Evolutionary conservation across 1,140 invertebrate species (phyloP).

Genomic region (Apis dorsata): DNA sequence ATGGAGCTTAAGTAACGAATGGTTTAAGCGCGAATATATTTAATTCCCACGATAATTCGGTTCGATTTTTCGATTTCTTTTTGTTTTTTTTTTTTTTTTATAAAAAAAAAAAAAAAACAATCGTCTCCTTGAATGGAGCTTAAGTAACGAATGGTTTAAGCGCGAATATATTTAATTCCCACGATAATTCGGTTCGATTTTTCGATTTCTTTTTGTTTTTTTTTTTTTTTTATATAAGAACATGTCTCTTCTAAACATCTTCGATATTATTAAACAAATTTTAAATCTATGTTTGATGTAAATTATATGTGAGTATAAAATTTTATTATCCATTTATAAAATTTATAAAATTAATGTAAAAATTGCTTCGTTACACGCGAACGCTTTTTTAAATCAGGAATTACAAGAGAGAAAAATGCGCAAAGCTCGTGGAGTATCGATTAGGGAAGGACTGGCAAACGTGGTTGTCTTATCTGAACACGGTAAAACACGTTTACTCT

Average conservation of each 20-base stretch:
- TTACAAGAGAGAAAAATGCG: neutral
- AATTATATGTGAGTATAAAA: neutral
- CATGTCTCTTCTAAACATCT: too few species aligned
- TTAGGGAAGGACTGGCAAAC: constrained; percentile 15
- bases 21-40: neutral
- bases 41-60: too few species aligned
- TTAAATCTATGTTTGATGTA: neutral
- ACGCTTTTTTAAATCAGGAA: neutral
- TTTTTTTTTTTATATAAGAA: too few species aligned
- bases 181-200: too few species aligned
- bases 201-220: too few species aligned
- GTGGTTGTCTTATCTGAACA: neutral
- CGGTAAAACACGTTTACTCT: constrained; percentile 8
- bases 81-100: too few species aligned
- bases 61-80: too few species aligned
- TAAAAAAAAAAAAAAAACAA: too few species aligned
- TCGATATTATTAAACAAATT: neutral
- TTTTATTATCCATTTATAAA: neutral
- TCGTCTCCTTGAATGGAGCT: neutral
- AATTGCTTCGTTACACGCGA: neutral
- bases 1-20: too few species aligned
- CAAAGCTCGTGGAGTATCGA: constrained; percentile 7
- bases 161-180: too few species aligned
- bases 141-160: neutral
- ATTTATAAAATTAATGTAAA: too few species aligned